Evolutionary conservation across 2,113 vertebrate species (phyloP).

Genomic region (Nanorana parkeri): DNA sequence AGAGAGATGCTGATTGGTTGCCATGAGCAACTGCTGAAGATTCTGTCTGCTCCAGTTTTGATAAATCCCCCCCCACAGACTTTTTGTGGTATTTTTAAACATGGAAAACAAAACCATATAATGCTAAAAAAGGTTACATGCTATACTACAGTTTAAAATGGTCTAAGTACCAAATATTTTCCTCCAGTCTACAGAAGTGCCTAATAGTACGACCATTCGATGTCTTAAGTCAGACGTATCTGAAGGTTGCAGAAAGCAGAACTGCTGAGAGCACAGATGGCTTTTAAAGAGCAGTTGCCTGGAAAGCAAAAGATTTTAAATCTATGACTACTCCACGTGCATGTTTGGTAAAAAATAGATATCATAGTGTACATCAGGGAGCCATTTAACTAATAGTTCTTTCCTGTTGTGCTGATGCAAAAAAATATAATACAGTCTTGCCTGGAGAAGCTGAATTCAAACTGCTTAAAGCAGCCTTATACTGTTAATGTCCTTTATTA

Average conservation of each 20-base stretch:
- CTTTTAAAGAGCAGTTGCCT: neutral
- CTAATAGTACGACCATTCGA: neutral
- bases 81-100: too few species aligned
- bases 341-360: slow-evolving; percentile 15
- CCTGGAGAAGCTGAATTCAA: neutral
- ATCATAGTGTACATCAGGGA: slow-evolving; percentile 33
- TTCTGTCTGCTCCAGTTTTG: too few species aligned
- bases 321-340: neutral
- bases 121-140: too few species aligned
- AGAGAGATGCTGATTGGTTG: too few species aligned
- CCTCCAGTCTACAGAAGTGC: neutral
- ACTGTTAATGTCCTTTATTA: too few species aligned
- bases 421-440: slow-evolving; percentile 21
- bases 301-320: neutral
- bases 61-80: too few species aligned
- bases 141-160: neutral
- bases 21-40: too few species aligned
- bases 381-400: neutral
- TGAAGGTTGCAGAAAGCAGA: neutral
- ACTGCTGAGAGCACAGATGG: slow-evolving; percentile 33
- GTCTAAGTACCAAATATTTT: neutral
- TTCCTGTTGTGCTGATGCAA: slow-evolving; percentile 21
- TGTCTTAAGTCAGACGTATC: slow-evolving; percentile 3
- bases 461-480: neutral
- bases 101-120: too few species aligned